These are phyloP conservation scores for Ciconia boyciana DNA, from an alignment of 2,113 vertebrate genomes.

Conservation along the genomic window DNA sequence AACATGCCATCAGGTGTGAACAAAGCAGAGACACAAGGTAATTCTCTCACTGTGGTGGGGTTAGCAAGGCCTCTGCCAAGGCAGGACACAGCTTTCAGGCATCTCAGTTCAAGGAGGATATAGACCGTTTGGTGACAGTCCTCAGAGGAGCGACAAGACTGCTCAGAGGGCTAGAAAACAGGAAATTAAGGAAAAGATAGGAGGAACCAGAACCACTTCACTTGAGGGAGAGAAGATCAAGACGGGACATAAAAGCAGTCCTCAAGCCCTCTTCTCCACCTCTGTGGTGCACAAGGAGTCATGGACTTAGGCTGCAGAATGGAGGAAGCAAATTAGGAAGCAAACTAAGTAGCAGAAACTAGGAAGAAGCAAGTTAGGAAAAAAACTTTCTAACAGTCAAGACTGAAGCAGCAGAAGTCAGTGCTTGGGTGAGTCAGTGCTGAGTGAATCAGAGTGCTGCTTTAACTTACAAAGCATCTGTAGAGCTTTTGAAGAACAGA, in stretches of 20 bases:
- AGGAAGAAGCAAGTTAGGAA: not conserved
- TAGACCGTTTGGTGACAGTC: not conserved
- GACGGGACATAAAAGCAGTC: not conserved
- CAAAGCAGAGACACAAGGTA: not conserved
- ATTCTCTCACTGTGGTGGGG: not conserved
- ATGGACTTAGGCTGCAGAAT: not conserved
- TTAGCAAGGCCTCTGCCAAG: not conserved
- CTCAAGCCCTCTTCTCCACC: not conserved
- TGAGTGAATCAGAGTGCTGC: not conserved
- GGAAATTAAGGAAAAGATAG: not conserved
- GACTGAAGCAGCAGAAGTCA: not conserved
- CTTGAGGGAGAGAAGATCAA: not conserved
- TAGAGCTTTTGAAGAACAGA: constrained; percentile 20
- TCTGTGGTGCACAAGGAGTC: not conserved
- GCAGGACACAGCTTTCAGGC: not conserved
- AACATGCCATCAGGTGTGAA: not conserved
- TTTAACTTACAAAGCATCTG: not conserved
- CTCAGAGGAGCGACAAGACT: not conserved
- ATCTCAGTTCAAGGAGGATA: not conserved
- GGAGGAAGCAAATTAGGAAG: not conserved
- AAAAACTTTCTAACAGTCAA: not conserved
- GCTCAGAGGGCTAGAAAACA: not conserved
- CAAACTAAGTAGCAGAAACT: not conserved
- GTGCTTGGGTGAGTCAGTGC: not conserved
- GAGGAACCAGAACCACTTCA: not conserved